Percentiles rank a stretch among this genome's conserved stretches.
Evolutionary conservation across 1,140 invertebrate species (phyloP).

Genomic region (Drosophila littoralis): DNA sequence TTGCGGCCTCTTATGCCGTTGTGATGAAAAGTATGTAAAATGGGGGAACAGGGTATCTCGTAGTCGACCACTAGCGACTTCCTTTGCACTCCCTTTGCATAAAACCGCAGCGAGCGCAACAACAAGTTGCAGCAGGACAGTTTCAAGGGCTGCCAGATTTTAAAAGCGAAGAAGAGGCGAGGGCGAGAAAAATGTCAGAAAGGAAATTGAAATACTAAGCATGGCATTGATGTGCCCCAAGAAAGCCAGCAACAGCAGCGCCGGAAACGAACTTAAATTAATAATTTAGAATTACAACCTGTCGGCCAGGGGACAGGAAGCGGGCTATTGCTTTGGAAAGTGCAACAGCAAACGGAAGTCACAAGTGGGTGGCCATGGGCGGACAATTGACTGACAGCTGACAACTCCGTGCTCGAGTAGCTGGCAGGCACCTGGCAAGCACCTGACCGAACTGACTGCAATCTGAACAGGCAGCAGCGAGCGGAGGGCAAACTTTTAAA

Average conservation of each 20-base stretch:
- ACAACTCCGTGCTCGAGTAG: not conserved
- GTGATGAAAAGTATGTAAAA: too few species aligned
- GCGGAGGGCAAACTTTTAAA: conserved; percentile 18
- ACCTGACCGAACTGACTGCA: not conserved
- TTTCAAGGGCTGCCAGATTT: not conserved
- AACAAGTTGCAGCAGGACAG: not conserved
- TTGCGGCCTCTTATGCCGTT: too few species aligned
- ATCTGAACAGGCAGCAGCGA: not conserved
- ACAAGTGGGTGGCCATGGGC: conserved; percentile 3
- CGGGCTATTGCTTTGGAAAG: conserved; percentile 35
- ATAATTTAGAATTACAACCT: conserved; percentile 49
- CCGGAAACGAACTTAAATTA: conserved; percentile 26
- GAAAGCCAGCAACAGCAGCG: conserved; percentile 5
- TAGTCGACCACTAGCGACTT: not conserved
- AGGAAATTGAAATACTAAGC: conserved; percentile 47
- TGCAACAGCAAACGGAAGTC: conserved; percentile 26
- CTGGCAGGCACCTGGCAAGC: not conserved
- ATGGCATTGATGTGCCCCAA: conserved; percentile 34
- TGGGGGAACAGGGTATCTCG: not conserved
- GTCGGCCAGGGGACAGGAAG: conserved; percentile 24
- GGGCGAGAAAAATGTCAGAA: conserved; percentile 24
- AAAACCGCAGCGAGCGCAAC: too few species aligned
- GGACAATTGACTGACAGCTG: not conserved
- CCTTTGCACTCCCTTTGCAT: too few species aligned
- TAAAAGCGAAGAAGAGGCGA: not conserved